Evolutionary conservation across 1,140 invertebrate species (phyloP), one percentile per base, ranked within the genome.

Genomic region (Cotesia chilonis): DNA sequence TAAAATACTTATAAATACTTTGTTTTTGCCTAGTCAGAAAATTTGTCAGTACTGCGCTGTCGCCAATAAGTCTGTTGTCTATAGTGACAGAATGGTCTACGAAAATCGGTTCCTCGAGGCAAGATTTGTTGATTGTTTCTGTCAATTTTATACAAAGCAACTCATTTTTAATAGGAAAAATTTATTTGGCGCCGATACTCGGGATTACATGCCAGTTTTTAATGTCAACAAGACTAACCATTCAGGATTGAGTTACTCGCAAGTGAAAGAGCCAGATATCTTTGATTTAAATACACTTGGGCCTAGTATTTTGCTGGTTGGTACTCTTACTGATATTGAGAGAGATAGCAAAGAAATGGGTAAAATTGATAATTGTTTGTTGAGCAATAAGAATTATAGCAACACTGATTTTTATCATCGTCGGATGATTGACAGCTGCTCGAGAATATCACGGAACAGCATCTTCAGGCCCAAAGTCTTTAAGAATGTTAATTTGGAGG

Each of bases 21-120:
- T 79, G 35, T 73, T 73, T n/a, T 71, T 73, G 10, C 72, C 76
- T 3, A 72, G 63, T 51, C 68, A 76, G 36, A 71, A 77, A 70
- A 77, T 79, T 14, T 81, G 78, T 52, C 57, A 52, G 12, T 28
- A 76, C 14, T 81, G 77, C 9, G 73, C 68, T 4, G 75, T 36
- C 36, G 75, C 12, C 35, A 63, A 65, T 36, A 84, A 78, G 70
- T 82, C 82, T 4, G 77, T 85, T 0, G 79, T 87, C 14, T 86
- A 84, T 37, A 85, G 82, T 9, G 84, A 87, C 74, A 77, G 77
- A 4, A 74, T 85, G 5, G 71, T 85, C 35, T 83, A 83, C 41
- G 65, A 72, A 7, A 83, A 80, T 9, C 61, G 78, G n/a, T 66
- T 77, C 0, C 72, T 85, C 2, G 59, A 68, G 1, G 78, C 80